Base-by-base conservation (phyloP, 2,888 invertebrate genomes). In the Allolobophora icterica region DNA sequence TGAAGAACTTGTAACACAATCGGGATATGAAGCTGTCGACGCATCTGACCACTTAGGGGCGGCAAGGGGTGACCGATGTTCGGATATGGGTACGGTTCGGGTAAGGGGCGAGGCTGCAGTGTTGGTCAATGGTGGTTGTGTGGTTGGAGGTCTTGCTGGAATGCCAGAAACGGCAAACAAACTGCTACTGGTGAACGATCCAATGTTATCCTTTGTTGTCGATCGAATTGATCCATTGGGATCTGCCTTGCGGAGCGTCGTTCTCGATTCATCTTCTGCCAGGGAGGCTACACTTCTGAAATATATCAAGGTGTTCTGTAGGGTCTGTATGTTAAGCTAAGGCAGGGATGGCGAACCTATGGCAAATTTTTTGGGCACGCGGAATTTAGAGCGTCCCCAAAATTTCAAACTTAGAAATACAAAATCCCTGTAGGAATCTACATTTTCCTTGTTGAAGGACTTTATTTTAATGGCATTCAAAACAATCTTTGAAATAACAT, bases 91-190 rank as follows among this genome's bases (percentile, higher is more conserved):
- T 33, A 87, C 6, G 30, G n/a, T 71, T n/a, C 35, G 34, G 87
- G 87, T 24, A 34, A 34, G 21, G 34, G 38, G 87, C 35, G 17
- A 38, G 6, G 38, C 35, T 30, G n/a, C 30, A 17, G 21, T 21
- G 34, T 35, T 33, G 34, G 21, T 38, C 34, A 33, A 4, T 38
- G 34, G 87, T 1, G 24, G 87, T 35, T 87, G 87, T 8, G 35
- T 24, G 38, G 38, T 34, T 13, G 87, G 15, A 24, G 87, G 91
- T 38, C 52, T 89, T 3, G 91, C 42, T 24, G 91, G 91, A 38
- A 91, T 91, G 33, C 91, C 91, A 38, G 91, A 91, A 52, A 91
- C 38, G 33, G 91, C 91, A 89, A 91, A 91, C 38, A 91, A n/a
- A 38, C 52, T 89, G 24, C 89, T 91, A 33, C 89, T 89, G 45